phyloP scores from a whole-genome alignment of 2,888 invertebrate species.

The Syrista parreyssii region DNA sequence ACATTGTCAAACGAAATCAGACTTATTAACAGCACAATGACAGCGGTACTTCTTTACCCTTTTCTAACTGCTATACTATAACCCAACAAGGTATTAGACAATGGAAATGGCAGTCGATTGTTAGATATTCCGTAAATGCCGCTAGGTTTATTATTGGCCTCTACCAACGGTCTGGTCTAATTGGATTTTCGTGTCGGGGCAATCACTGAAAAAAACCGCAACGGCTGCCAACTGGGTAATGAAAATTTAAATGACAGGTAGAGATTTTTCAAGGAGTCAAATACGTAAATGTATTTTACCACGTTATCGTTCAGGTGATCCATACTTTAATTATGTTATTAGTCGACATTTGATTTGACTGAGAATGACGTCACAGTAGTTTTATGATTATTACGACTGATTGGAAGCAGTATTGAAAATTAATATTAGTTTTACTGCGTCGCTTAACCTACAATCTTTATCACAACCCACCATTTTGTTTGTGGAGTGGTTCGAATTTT shows the following conservation, averaged over 20 bases:
- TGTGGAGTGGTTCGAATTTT: background rate
- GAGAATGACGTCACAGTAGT: background rate
- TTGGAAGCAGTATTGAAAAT: background rate
- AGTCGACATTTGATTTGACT: background rate
- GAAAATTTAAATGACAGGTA: background rate
- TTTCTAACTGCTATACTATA: background rate
- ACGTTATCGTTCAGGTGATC: background rate
- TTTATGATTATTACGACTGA: background rate
- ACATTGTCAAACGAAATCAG: background rate
- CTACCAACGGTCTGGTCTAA: conserved; percentile 18
- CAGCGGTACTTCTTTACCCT: background rate
- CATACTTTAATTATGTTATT: background rate
- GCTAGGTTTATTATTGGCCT: background rate
- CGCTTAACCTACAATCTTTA: background rate
- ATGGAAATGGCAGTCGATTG: background rate
- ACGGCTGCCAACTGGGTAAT: background rate
- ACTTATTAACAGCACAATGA: background rate
- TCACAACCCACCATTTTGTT: background rate
- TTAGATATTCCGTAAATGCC: background rate
- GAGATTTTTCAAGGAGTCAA: background rate
- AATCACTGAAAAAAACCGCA: conserved; percentile 32
- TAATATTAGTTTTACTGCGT: background rate
- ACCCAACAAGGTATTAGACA: background rate
- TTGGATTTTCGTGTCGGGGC: conserved; percentile 31
- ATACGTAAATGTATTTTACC: background rate